Base-by-base conservation (phyloP, 1,140 invertebrate genomes). In the Drosophila setifemur region DNA sequence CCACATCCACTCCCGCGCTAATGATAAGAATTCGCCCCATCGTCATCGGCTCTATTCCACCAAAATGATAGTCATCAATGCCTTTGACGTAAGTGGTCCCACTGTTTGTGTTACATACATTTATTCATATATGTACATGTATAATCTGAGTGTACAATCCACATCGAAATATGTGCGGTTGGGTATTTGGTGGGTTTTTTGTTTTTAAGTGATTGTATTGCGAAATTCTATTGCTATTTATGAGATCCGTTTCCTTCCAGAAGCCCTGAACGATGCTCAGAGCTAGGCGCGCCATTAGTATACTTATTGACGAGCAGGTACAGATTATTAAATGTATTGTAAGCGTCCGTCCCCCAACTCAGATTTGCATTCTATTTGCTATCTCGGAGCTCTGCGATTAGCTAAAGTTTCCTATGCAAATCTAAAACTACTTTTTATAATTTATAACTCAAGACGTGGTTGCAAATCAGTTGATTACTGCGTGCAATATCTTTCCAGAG, bases 41-140 rank as follows among this genome's bases (percentile, higher is more conserved):
- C 53, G 69, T 73, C 53, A 57, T 61, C 64, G 37, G 52, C 70
- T 85, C 42, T 47, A 55, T 53, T 50, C 25, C 35, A 63, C 18
- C 64, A 68, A 71, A 66, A 83, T 83, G 79, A 83, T 83, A 74
- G 79, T 83, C 64, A 83, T 83, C 81, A 83, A 83, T 74, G 76
- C 79, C 29, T 72, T 52, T 35, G 79, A 83, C 58, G 79, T 83
- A 83, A 83, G 79, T 83, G 69, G 31, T 23, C 18, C 71, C 53
- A 25, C 53, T 29, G 12, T 11, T 11, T 35, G 19, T 29, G 6
- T 6, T 45, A 19, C 16, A 14, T 28, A 14, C 49, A 16, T 5
- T 1, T 14, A 18, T 25, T 5, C 40, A 16, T 55, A 31, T 31
- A 25, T 29, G 11, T 14, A 33, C 33, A 64, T 28, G 21, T 23